A percentile compares a stretch with the other conserved stretches of the same genome.
phyloP scores from a whole-genome alignment of 2,888 invertebrate genomes.

The Pseudanteris insignis region DNA sequence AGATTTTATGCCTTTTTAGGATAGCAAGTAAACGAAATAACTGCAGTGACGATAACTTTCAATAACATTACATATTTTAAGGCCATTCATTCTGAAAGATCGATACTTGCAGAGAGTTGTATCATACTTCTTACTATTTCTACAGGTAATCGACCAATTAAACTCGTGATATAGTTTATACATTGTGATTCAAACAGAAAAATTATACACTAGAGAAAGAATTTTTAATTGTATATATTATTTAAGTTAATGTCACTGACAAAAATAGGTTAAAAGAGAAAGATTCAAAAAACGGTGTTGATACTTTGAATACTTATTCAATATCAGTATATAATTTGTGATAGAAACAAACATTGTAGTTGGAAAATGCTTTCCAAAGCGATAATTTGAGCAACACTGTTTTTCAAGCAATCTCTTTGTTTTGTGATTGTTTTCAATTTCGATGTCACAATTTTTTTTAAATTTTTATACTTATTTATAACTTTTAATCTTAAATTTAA shows the following conservation, averaged over 20 bases:
- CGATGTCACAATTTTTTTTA: constrained; percentile 13
- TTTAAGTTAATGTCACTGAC: constrained; percentile 6
- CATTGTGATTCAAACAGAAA: constrained; percentile 21
- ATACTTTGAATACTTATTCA: no score
- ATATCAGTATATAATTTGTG: no score
- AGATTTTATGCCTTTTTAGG: no score
- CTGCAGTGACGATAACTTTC: constrained; percentile 33
- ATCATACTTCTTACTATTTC: constrained; percentile 6
- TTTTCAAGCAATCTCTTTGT: no score
- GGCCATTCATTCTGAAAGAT: constrained; percentile 30
- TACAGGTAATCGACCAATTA: no score
- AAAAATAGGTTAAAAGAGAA: no score
- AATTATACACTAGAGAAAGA: constrained; percentile 33
- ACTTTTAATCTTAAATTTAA: constrained; percentile 28
- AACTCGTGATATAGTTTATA: constrained; percentile 14
- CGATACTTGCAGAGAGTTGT: constrained; percentile 8
- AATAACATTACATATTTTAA: constrained; percentile 37
- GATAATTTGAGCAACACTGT: no score
- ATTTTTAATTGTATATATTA: constrained; percentile 25
- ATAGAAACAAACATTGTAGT: no score
- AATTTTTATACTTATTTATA: constrained; percentile 11
- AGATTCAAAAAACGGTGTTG: no score
- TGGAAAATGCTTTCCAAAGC: no score
- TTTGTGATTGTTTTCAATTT: constrained; percentile 4
- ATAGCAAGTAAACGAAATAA: constrained; percentile 33